Base-by-base conservation (phyloP, 2,888 invertebrate genomes). In the Hemicrepidius hirtus region DNA sequence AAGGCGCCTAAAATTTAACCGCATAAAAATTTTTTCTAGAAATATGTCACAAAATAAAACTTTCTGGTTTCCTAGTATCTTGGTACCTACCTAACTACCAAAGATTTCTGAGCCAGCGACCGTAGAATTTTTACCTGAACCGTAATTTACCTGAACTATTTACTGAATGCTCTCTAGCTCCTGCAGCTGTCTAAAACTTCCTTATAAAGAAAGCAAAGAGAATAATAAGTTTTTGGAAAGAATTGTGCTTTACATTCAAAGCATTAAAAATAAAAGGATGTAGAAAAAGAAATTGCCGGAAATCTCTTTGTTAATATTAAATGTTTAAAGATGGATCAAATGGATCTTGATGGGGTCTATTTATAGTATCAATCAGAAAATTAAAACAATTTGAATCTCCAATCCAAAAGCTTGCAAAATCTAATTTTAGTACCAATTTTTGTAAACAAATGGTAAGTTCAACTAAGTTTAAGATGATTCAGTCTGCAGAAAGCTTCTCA, bases 71-170 rank as follows among this genome's bases (percentile, higher is more conserved):
- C n/a, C n/a, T 9, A 9, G 32, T 32, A 32, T 32, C 5, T 9
- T 5, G n/a, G n/a, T n/a, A 32, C 32, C 7, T 32, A 32, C 5
- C 32, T 9, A 24, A 24, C 3, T 13, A 41, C 13, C 63, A 18
- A 24, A 46, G 32, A 63, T 24, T 64, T 64, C 16, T 12, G 18
- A 37, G 32, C 35, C n/a, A 20, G 21, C 28, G 35, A n/a, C 49
- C n/a, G 35, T 53, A 64, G 72, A 75, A 72, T 73, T 75, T 76
- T 76, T 79, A 79, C 79, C 79, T 79, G 79, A 75, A 76, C 68
- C 73, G 62, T 75, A 77, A 77, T 77, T 74, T 77, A 77, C 73
- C 73, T 75, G 73, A 75, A 64, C 64, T 62, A 71, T 70, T 68
- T 74, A 62, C 68, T 71, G 60, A 68, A 75, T 71, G 68, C 67